Base-by-base conservation (phyloP, 2,113 vertebrate genomes). In the Tympanuchus pallidicinctus region DNA sequence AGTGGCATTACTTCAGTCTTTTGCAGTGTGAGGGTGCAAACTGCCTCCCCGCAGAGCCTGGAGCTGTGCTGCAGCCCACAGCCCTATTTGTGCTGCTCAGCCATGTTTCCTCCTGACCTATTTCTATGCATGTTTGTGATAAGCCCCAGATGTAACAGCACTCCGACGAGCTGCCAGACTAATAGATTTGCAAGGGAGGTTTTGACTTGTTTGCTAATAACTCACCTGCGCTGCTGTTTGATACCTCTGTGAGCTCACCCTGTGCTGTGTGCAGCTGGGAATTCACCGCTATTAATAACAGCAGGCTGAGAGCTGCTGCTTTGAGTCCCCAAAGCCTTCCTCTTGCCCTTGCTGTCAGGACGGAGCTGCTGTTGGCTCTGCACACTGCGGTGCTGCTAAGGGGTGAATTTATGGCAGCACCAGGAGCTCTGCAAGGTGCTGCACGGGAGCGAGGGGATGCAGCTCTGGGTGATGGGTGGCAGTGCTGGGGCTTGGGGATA, bases 31-130 rank as follows among this genome's bases (percentile, higher is more conserved):
- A 27, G 22, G 59, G 54, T 72, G 43, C 16, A 3, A 43, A 52
- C 11, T 66, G 22, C 19, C 12, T 4, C 30, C 59, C 61, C 47
- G 4, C 59, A n/a, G 25, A 1, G 4, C 32, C 0, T 30, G 0
- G 3, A 32, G 52, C 34, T 80, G 38, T 59, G 54, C 92, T 89
- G 77, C 89, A 80, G 59, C 64, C 69, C 13, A 27, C 50, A 52
- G 52, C 52, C 40, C 77, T n/a, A 47, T 59, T 78, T 56, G 4
- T 70, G 61, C 77, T 78, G 13, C 17, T 72, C 79, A 60, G 47
- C 69, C 89, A 91, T 10, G 16, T 89, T 88, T 94, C 59, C 54
- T 71, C 89, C 25, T 96, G 96, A 95, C 96, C 97, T 96, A 79
- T 65, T 96, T 97, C 85, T 28, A 42, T 38, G 56, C 56, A 79